Percentiles rank a stretch among this genome's conserved stretches.
phyloP scores from a whole-genome alignment of 2,113 vertebrate species.

The Erinaceus europaeus region DNA sequence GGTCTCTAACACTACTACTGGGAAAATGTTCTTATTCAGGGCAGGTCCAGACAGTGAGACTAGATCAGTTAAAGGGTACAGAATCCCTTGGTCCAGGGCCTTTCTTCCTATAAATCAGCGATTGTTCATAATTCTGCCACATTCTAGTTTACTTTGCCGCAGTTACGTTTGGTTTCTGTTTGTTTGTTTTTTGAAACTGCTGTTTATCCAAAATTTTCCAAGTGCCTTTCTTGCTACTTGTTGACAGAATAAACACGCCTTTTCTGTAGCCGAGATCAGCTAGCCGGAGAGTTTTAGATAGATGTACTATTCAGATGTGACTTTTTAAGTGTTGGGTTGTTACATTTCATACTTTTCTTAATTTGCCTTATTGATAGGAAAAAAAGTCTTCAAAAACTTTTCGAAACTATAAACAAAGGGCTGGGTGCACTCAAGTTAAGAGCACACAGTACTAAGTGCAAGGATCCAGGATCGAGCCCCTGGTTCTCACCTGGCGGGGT shows the following conservation, averaged over 20 bases:
- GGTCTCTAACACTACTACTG: not conserved
- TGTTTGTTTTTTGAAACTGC: not conserved
- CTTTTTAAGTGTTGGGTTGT: not conserved
- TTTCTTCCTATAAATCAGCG: not conserved
- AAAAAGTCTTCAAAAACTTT: not conserved
- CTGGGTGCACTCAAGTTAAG: no score
- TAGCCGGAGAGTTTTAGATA: not conserved
- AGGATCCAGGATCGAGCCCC: no score
- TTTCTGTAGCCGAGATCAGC: not conserved
- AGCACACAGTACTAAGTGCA: no score
- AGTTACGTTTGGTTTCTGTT: not conserved
- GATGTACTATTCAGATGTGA: not conserved
- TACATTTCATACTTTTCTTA: not conserved
- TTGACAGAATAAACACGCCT: not conserved
- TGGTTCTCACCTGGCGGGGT: no score
- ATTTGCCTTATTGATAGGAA: not conserved
- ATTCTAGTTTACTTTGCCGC: not conserved
- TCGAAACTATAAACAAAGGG: not conserved
- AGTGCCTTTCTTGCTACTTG: not conserved
- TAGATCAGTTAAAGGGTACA: not conserved
- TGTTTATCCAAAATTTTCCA: constrained; percentile 8
- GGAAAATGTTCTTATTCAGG: not conserved
- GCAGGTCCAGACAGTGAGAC: not conserved
- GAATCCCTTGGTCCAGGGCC: not conserved
- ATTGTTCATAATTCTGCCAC: not conserved